Evolutionary conservation across 1,140 invertebrate species (phyloP), one percentile per base, ranked within the genome.

Genomic region (Ptiloglossa arizonensis): DNA sequence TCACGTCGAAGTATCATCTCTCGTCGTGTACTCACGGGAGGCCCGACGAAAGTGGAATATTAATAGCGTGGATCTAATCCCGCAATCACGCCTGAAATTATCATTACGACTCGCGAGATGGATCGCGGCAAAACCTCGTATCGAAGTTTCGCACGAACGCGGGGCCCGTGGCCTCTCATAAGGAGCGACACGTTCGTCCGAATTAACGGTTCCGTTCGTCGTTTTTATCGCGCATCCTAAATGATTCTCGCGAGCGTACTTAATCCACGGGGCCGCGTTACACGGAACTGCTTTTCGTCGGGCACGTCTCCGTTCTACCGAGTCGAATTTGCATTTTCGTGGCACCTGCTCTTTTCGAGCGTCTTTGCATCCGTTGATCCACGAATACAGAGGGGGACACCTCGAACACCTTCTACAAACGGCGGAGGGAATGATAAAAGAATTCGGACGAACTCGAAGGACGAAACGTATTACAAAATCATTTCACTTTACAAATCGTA

Each of bases 241-340:
- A 59, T 59, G 57, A 59, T 38, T 19, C 57, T 38, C 19, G n/a
- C 11, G 32, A 38, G 57, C 57, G 57, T 35, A 38, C 32, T 59
- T 22, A 38, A 38, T 59, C 32, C 57, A 4, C 29, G 57, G 32
- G 19, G 29, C 29, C 32, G 32, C 57, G n/a, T 59, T 38, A 59
- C 57, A 38, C 57, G 57, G 57, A 59, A 59, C 57, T 59, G 57
- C 57, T 59, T 59, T 59, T 59, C 38, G 57, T 9, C 57, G 19
- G 57, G 5, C 57, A 29, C 32, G 19, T 59, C 57, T 59, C 19
- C 57, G 38, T 38, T 38, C 57, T 19, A 22, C 29, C 57, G 19
- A 35, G 8, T 59, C 57, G 19, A 59, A 59, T 59, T 59, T 59
- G 57, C 57, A 59, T 57, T 59, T 41, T 59, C 57, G 57, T 29